Evolutionary conservation across 1,140 invertebrate genomes (phyloP).

Genomic region (Nasonia longicornis): DNA sequence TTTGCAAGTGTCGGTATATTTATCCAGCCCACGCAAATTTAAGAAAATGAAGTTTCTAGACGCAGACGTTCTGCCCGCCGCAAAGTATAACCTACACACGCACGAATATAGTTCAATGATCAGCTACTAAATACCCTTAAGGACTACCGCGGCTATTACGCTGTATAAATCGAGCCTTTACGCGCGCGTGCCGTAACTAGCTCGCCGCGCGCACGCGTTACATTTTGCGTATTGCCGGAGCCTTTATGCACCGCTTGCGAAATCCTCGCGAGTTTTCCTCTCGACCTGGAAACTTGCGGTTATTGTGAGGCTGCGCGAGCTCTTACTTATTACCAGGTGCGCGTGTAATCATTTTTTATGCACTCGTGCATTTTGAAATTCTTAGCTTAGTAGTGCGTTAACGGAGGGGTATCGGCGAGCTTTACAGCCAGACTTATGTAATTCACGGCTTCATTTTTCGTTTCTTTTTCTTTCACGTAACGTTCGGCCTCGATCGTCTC

Average conservation of each 20-base stretch:
- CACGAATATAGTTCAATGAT: slow-evolving; percentile 3
- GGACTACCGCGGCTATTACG: neutral
- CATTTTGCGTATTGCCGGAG: slow-evolving; percentile 23
- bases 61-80: neutral
- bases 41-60: neutral
- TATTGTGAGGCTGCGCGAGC: slow-evolving; percentile 21
- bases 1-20: neutral
- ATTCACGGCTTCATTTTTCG: slow-evolving; percentile 37
- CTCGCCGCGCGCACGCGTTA: slow-evolving; percentile 5
- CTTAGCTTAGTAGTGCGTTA: slow-evolving; percentile 25
- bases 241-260: slow-evolving; percentile 10
- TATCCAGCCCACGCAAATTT: neutral
- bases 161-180: neutral
- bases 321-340: slow-evolving; percentile 42
- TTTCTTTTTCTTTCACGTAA: neutral
- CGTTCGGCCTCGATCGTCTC: neutral
- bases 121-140: slow-evolving; percentile 27
- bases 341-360: slow-evolving; percentile 44
- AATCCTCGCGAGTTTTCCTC: slow-evolving; percentile 25
- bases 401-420: slow-evolving; percentile 14
- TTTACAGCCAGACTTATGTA: slow-evolving; percentile 31
- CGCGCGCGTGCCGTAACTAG: slow-evolving; percentile 5
- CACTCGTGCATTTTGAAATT: slow-evolving; percentile 43
- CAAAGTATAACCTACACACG: too few species aligned
- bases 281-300: slow-evolving; percentile 35